Base-by-base conservation (phyloP, 2,888 invertebrate genomes). In the Argyresthia albistria region DNA sequence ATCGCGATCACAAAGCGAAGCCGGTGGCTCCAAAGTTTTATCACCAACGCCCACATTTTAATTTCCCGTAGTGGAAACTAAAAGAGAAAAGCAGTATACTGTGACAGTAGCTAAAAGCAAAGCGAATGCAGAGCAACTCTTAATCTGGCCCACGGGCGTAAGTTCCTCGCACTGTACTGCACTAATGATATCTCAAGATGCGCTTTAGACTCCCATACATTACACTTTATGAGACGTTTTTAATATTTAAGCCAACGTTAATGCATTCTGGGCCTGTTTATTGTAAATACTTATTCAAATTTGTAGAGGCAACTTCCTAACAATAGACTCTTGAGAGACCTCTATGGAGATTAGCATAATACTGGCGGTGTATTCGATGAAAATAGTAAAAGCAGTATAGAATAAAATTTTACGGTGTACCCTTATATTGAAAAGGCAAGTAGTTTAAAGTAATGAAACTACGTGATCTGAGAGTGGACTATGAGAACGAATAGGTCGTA, bases 201-300 rank as follows among this genome's bases (percentile, higher is more conserved):
- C 80, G 72, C 76, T 83, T 84, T 83, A 83, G 78, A 78, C 75
- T 39, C 73, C 78, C 86, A 83, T 86, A 84, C 74, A 84, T 86
- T 80, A 83, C 82, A 75, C 75, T 87, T 73, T 80, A 83, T 75
- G 84, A 72, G 87, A 87, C 86, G 70, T 86, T 87, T 87, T 87
- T 82, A 79, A 80, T 86, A 87, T 86, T 83, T 87, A 87, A 84
- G 73, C 69, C 82, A 77, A 78, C 82, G 66, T 70, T 84, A 84
- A 84, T 83, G 87, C 76, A 73, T 82, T 79, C 73, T 73, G 42
- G 35, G 73, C 72, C 78, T 73, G 80, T 78, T 80, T 76, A 78
- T 78, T 76, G 80, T 83, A 79, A 80, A 80, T 84, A 77, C 79
- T 81, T 84, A 84, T 87, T 82, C 72, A 82, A 84, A 87, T 83